Conservation (phyloP, 2,888 invertebrate genomes). For the Dilophus febrilis region DNA sequence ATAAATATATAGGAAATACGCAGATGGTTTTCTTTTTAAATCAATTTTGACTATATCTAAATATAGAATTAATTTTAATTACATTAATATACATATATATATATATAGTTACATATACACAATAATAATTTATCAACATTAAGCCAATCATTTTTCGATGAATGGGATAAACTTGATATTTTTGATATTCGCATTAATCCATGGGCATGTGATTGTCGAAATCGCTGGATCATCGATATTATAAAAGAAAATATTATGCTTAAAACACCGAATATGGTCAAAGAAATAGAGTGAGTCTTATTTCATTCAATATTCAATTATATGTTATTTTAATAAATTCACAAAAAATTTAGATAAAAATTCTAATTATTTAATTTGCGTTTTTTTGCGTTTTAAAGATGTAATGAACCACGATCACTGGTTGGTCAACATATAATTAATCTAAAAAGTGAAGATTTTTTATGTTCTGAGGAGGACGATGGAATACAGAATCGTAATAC, state of each 20-base stretch:
- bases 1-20: too few species aligned
- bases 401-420: conserved; percentile 49
- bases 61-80: too few species aligned
- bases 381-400: conserved; percentile 27
- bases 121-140: conserved; percentile 41
- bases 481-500: conserved; percentile 50
- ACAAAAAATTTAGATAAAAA: too few species aligned
- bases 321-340: neutral
- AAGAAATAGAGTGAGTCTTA: conserved; percentile 35
- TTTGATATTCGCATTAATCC: conserved; percentile 56
- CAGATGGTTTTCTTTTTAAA: too few species aligned
- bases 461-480: conserved; percentile 48
- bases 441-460: conserved; percentile 39
- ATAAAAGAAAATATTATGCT: conserved; percentile 37
- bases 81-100: conserved; percentile 1
- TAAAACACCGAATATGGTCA: conserved; percentile 28
- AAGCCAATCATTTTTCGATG: conserved; percentile 39
- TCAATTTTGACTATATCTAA: too few species aligned
- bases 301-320: too few species aligned
- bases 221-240: conserved; percentile 57
- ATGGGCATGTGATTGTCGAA: conserved; percentile 63
- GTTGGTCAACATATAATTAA: conserved; percentile 38
- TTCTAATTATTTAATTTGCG: too few species aligned
- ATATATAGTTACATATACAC: conserved; percentile 45
- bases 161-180: conserved; percentile 50